A percentile compares a stretch with the other conserved stretches of the same genome.
Evolutionary conservation across 37 sponge, comb jelly and placozoan genomes (phyloP).

Genomic region (Corticium candelabrum): DNA sequence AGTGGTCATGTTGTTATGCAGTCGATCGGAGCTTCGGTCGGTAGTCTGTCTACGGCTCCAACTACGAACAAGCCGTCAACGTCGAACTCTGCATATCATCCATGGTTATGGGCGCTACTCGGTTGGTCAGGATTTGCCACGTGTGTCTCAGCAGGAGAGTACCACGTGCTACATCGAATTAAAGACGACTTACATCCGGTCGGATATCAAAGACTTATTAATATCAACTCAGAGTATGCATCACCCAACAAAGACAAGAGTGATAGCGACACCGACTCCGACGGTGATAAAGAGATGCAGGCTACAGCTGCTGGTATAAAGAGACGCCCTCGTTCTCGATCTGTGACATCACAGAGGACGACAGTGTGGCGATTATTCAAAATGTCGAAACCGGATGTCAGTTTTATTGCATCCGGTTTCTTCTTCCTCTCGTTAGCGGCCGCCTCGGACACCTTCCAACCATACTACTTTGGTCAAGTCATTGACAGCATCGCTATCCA

Average conservation of each 20-base stretch:
- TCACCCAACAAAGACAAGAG: too few relatives aligned
- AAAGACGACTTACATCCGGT: too few relatives aligned
- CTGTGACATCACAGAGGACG: too few relatives aligned
- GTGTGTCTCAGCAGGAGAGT: too few relatives aligned
- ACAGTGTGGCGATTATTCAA: constrained; percentile 2
- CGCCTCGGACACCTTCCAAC: constrained; percentile 14
- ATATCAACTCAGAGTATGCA: too few relatives aligned
- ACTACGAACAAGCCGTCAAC: background rate
- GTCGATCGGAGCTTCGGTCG: too few relatives aligned
- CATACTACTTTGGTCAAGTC: constrained; percentile 37
- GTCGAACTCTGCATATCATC: constrained; percentile 12
- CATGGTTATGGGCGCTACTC: constrained; percentile 29
- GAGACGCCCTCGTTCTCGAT: too few relatives aligned
- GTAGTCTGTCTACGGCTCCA: background rate
- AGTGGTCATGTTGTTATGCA: background rate
- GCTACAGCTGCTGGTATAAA: background rate
- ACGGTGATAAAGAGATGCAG: background rate
- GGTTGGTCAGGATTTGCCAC: constrained; percentile 18
- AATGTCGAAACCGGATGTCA: constrained; percentile 21
- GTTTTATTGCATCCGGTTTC: constrained; percentile 13
- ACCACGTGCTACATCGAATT: too few relatives aligned
- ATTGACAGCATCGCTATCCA: constrained; percentile 32
- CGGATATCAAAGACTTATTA: too few relatives aligned
- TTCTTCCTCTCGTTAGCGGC: constrained; percentile 24
- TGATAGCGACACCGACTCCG: too few relatives aligned